Evolutionary conservation across 2,113 vertebrate genomes (phyloP), one percentile per base, ranked within the genome.

Genomic region (Labeo rohita): DNA sequence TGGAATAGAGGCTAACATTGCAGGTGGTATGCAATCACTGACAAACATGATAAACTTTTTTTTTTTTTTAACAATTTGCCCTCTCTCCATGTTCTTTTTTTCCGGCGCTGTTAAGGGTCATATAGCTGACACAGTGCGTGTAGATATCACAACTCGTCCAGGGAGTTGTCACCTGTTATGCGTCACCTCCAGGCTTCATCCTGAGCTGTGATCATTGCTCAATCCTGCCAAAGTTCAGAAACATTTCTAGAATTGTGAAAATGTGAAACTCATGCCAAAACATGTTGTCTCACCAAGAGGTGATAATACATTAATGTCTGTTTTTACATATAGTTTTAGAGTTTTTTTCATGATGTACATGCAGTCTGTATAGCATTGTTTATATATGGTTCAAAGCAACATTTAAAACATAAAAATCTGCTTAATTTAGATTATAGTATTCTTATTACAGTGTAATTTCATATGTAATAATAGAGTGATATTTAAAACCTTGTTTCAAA

Each of bases 81-180:
- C 79, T 85, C 43, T 83, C 45, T 56, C 45, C 43, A 15, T 56
- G 79, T 52, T 89, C 83, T 83, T 85, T 72, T 77, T 72, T 36
- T 21, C 49, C 54, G 61, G 86, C 39, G 28, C 81, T 68, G 86
- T 91, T 59, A 86, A 87, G 86, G 47, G 75, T 90, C 87, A 84
- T 85, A 88, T 70, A 91, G 89, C 82, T 90, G 90, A 90, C 87
- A 65, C 80, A 87, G 80, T 80, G 88, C 87, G 91, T 87, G 23
- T 90, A 90, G 88, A 89, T 88, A 88, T 91, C 81, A 78, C 89
- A 91, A 90, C 89, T 91, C 88, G 87, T 91, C 89, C 91, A 72
- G 85, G 83, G 92, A 91, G 88, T 66, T 93, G 93, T 93, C 93
- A 93, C 92, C 92, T 94, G 92, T 92, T 93, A 87, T 90, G 90